These are phyloP conservation scores for Andrena haemorrhoa DNA, from an alignment of 2,888 invertebrate genomes.

Conservation along the genomic window DNA sequence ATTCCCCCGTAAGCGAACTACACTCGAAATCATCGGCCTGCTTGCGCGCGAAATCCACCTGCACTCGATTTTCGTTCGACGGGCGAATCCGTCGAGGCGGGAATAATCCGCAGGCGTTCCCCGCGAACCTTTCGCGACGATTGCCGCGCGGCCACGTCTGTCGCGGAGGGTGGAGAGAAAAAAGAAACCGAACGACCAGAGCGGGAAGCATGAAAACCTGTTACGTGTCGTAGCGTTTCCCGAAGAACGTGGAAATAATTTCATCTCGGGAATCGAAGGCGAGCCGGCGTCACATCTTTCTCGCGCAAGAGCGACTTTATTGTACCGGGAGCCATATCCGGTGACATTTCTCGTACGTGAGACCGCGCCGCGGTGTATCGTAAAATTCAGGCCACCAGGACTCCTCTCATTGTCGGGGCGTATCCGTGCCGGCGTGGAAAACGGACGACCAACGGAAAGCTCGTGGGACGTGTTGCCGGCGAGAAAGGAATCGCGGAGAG, in stretches of 20 bases:
- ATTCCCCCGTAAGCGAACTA: constrained; percentile 13
- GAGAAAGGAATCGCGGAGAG: constrained; percentile 23
- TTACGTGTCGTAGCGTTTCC: constrained; percentile 3
- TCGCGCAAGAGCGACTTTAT: constrained; percentile 35
- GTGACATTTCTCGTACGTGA: constrained; percentile 19
- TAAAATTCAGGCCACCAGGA: constrained; percentile 59
- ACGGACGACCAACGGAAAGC: constrained; percentile 55
- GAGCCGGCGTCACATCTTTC: constrained; percentile 1
- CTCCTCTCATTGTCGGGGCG: constrained; percentile 44
- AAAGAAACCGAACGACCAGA: neutral
- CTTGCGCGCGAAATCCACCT: constrained; percentile 10
- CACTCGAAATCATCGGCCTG: constrained; percentile 21
- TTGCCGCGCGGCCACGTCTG: neutral
- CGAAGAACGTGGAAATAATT: constrained; percentile 36
- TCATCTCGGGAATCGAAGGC: constrained; percentile 31
- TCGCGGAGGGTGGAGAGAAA: too few relatives aligned
- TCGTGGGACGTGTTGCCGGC: constrained; percentile 50
- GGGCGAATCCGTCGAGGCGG: constrained; percentile 12
- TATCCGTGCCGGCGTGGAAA: constrained; percentile 62
- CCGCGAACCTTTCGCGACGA: constrained; percentile 22
- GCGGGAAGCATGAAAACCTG: neutral
- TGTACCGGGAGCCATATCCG: constrained; percentile 34
- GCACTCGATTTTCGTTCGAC: constrained; percentile 17
- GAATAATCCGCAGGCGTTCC: constrained; percentile 19
- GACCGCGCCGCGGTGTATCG: constrained; percentile 33